phyloP scores from a whole-genome alignment of 2,113 vertebrate species.

The Mobula birostris region DNA sequence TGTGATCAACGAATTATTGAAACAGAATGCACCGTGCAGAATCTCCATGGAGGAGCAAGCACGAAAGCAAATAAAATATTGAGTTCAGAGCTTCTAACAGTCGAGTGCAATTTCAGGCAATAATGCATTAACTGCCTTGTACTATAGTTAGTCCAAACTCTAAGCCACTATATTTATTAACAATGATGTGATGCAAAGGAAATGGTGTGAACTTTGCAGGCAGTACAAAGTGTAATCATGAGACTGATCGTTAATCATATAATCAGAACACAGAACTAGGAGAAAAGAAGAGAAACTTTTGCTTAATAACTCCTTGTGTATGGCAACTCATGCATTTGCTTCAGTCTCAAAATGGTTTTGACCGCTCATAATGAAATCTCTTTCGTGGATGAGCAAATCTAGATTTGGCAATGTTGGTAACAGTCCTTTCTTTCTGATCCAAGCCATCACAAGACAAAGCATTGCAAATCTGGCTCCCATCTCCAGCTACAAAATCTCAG shows the following conservation, averaged over 20 bases:
- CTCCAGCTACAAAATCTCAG: not conserved
- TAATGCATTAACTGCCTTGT: not conserved
- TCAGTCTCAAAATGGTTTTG: not conserved
- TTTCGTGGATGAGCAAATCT: not conserved
- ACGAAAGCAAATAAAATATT: not conserved
- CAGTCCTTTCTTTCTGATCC: not conserved
- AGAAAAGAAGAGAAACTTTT: not conserved
- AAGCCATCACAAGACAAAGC: too few relatives aligned
- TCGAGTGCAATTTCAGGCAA: not conserved
- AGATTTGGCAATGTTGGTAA: not conserved
- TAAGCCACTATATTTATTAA: not conserved
- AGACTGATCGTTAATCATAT: not conserved
- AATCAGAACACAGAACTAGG: not conserved
- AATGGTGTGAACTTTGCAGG: not conserved
- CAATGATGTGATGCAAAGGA: not conserved
- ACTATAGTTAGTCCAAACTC: not conserved
- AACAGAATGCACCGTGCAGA: not conserved
- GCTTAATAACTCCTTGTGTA: not conserved
- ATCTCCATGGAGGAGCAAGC: not conserved
- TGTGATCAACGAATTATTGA: not conserved
- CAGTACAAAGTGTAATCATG: not conserved
- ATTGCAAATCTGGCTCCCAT: not conserved
- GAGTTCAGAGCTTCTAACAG: not conserved
- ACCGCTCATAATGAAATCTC: not conserved
- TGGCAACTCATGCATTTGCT: not conserved